Percentiles rank a stretch among this genome's conserved stretches.
phyloP scores from a whole-genome alignment of 1,140 invertebrate genomes.

The Schlechtendalia chinensis region DNA sequence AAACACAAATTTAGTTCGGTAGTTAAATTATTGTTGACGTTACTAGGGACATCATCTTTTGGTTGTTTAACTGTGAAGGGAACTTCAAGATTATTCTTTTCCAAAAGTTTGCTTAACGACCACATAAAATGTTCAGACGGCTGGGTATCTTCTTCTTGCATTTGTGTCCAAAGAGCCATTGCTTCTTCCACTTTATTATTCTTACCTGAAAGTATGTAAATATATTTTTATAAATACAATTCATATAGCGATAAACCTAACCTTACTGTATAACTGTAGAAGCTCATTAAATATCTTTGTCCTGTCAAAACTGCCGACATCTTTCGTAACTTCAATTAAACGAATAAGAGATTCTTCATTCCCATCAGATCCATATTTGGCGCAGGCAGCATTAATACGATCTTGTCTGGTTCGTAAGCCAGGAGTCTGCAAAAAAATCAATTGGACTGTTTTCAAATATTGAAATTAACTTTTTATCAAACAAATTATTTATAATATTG shows the following conservation, averaged over 20 bases:
- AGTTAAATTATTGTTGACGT: not conserved
- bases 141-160: slow-evolving; percentile 76
- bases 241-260: not conserved
- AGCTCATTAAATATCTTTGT: slow-evolving; percentile 72
- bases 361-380: slow-evolving; percentile 63
- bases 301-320: slow-evolving; percentile 71
- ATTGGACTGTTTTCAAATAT: too few species aligned
- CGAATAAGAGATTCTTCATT: slow-evolving; percentile 69
- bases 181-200: slow-evolving; percentile 62
- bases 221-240: not conserved
- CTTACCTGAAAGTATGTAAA: slow-evolving; percentile 27
- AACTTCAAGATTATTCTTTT: slow-evolving; percentile 64
- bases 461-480: too few species aligned
- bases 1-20: slow-evolving; percentile 9
- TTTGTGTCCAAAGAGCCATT: slow-evolving; percentile 70
- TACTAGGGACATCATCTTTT: not conserved
- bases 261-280: slow-evolving; percentile 66
- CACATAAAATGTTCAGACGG: slow-evolving; percentile 69
- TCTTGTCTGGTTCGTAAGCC: slow-evolving; percentile 65
- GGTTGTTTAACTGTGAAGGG: slow-evolving; percentile 61
- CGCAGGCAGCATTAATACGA: slow-evolving; percentile 62
- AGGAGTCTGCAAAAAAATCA: slow-evolving; percentile 60
- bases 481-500: too few species aligned
- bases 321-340: slow-evolving; percentile 63
- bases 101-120: slow-evolving; percentile 66